Percentiles rank a stretch among this genome's conserved stretches.
Evolutionary conservation across 2,888 invertebrate genomes (phyloP).

Genomic region (Ametastegia equiseti): DNA sequence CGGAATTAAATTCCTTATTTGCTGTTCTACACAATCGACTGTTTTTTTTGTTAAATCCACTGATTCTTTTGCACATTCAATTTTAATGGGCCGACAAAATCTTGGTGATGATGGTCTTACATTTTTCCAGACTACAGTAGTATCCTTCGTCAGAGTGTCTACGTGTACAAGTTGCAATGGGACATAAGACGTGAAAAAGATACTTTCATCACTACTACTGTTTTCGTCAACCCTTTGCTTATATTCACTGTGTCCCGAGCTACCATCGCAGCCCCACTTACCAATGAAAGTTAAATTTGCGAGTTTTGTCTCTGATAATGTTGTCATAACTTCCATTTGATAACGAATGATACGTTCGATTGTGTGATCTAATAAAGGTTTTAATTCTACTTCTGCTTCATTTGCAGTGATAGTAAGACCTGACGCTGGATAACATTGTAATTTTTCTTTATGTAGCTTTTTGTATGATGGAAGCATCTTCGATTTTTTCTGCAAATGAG

Average conservation of each 20-base stretch:
- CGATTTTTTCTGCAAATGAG: background rate
- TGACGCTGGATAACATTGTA: constrained; percentile 35
- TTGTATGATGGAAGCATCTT: background rate
- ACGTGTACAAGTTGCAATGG: constrained; percentile 45
- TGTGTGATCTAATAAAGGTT: constrained; percentile 31
- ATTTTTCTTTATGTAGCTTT: constrained; percentile 22
- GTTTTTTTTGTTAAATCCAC: constrained; percentile 2
- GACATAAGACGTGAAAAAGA: constrained; percentile 51
- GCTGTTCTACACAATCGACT: constrained; percentile 40
- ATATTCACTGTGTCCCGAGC: constrained; percentile 51
- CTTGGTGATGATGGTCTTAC: constrained; percentile 51
- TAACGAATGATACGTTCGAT: background rate
- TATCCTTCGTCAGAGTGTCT: background rate
- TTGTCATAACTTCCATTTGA: background rate
- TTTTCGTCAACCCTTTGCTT: constrained; percentile 50
- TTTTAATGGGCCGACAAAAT: constrained; percentile 51
- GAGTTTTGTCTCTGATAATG: background rate
- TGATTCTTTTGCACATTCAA: constrained; percentile 45
- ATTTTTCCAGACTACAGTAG: constrained; percentile 52
- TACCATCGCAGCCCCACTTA: constrained; percentile 54
- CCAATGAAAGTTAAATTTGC: background rate
- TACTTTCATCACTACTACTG: constrained; percentile 32
- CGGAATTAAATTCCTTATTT: constrained; percentile 45
- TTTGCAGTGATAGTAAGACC: constrained; percentile 27
- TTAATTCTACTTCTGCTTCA: constrained; percentile 30